Evolutionary conservation across 2,888 invertebrate species (phyloP), one percentile per base, ranked within the genome.

Genomic region (Clivina fossor): DNA sequence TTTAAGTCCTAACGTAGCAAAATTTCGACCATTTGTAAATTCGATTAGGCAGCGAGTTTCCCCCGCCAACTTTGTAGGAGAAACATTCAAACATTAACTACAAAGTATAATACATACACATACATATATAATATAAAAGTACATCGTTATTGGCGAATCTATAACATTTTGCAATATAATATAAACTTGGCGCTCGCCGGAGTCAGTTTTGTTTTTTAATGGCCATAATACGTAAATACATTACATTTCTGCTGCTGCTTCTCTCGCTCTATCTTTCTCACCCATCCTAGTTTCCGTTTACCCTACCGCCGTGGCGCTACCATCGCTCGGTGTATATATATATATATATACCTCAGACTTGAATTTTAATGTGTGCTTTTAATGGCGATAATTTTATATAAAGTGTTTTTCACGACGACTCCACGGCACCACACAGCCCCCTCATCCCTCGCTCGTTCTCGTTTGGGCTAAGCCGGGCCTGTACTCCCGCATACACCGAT

Each of bases 81-180:
- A n/a, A n/a, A n/a, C n/a, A n/a, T n/a, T n/a, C n/a, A n/a, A n/a
- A n/a, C n/a, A n/a, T n/a, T n/a, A n/a, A n/a, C 19, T 47, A 47
- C 47, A 47, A 47, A 47, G 47, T 47, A 47, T 47, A 32, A 33
- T 15, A 44, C 43, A 41, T 40, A 44, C n/a, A n/a, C n/a, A n/a
- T n/a, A n/a, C n/a, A n/a, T n/a, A n/a, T n/a, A n/a, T n/a, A n/a
- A n/a, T n/a, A n/a, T n/a, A n/a, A n/a, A n/a, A n/a, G n/a, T n/a
- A 16, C 51, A 51, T 30, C 41, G 33, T 41, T 22, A 20, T 5
- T 32, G 24, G 11, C n/a, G 53, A 53, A 53, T 53, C 53, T 53
- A 53, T 53, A 53, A 43, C 53, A 53, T 53, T 53, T n/a, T n/a
- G n/a, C n/a, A n/a, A n/a, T 53, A 53, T 44, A 53, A 53, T 53